Conservation (phyloP, 2,113 vertebrate species). For the Neodontobutis hainanensis region DNA sequence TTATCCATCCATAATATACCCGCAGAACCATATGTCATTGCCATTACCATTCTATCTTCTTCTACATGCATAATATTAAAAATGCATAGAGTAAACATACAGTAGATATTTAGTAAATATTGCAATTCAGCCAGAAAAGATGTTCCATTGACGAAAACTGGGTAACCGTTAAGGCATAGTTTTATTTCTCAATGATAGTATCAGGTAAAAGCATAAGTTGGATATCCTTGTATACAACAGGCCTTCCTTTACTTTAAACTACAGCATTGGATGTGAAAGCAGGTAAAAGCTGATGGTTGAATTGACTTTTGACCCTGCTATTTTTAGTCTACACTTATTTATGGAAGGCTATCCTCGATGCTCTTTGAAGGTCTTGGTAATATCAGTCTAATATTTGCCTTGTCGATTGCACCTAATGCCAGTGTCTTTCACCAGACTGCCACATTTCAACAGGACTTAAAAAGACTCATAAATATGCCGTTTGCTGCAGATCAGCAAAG, state of each 20-base stretch:
- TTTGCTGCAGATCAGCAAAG: not conserved
- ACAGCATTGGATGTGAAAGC: too few species aligned
- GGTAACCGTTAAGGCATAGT: not conserved
- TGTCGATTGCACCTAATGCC: not conserved
- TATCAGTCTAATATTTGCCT: not conserved
- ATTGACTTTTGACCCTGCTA: not conserved
- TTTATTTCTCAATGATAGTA: conserved; percentile 1
- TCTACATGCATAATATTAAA: too few species aligned
- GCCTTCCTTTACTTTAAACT: too few species aligned
- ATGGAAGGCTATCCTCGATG: not conserved
- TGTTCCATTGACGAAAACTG: not conserved
- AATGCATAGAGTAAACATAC: too few species aligned
- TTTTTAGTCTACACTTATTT: not conserved
- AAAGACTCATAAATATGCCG: not conserved
- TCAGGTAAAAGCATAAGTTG: not conserved
- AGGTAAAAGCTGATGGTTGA: too few species aligned
- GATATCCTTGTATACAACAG: not conserved
- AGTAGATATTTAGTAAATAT: too few species aligned
- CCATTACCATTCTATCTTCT: too few species aligned
- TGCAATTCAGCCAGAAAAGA: too few species aligned
- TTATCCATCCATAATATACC: too few species aligned
- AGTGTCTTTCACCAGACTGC: not conserved
- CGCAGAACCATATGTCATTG: too few species aligned
- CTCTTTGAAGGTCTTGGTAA: not conserved
- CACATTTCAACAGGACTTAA: not conserved